Evolutionary conservation across 2,888 invertebrate species (phyloP).

Genomic region (Dolichopus griseipennis): DNA sequence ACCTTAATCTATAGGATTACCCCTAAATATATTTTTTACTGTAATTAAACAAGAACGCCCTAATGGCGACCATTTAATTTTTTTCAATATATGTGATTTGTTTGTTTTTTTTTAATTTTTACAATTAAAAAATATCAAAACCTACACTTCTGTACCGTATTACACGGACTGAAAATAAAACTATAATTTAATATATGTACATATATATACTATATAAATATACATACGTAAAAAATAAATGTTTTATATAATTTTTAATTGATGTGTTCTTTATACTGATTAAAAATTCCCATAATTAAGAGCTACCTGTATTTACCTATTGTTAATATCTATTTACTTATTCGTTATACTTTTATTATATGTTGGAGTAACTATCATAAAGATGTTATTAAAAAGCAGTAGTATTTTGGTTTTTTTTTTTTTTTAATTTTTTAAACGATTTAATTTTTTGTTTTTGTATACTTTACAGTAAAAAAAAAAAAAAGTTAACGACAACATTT

Average conservation of each 20-base stretch:
- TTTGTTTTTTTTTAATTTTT: too few species aligned
- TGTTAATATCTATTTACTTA: constrained; percentile 5
- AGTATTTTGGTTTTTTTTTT: not conserved
- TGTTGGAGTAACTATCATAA: not conserved
- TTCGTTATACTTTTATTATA: not conserved
- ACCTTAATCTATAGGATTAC: too few species aligned
- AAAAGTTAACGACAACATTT: not conserved
- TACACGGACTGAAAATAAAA: not conserved
- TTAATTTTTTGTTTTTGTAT: not conserved
- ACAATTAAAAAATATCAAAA: too few species aligned
- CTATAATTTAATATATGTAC: not conserved
- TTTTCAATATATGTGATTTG: too few species aligned
- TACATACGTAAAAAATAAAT: not conserved
- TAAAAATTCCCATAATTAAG: constrained; percentile 10
- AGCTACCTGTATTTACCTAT: constrained; percentile 6
- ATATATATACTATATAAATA: too few species aligned
- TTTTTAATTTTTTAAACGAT: not conserved
- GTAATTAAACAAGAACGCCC: too few species aligned
- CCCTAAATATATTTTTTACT: too few species aligned
- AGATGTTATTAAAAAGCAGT: not conserved
- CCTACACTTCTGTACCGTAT: not conserved
- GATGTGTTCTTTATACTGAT: constrained; percentile 8
- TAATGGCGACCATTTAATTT: too few species aligned
- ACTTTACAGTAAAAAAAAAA: not conserved
- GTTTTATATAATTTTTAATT: not conserved